Base-by-base conservation (phyloP, 2,113 vertebrate species). In the Crypturellus undulatus region DNA sequence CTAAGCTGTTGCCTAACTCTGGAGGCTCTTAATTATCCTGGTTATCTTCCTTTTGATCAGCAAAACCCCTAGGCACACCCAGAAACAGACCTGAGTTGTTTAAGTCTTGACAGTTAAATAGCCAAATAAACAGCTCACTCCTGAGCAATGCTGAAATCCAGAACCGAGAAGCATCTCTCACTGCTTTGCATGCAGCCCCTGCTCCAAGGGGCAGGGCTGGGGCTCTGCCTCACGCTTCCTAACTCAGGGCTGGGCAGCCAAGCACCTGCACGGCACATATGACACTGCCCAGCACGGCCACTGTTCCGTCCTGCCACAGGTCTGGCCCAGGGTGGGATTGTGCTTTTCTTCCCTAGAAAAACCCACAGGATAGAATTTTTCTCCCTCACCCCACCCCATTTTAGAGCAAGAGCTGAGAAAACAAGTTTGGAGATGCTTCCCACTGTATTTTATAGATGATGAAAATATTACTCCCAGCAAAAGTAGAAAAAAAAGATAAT, bases 11-110 rank as follows among this genome's bases (percentile, higher is more conserved):
- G 60, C 82, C 82, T 78, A 71, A 90, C 71, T 94, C 94, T 43
- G 80, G 76, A 75, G 45, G 63, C 68, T 67, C 51, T 65, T 94
- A 79, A 54, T 86, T 76, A 94, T 72, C 71, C 45, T 21, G 4
- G 19, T 83, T 83, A 88, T 83, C 68, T 70, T 49, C 26, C 63
- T 79, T 91, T 85, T 77, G 30, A 94, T 85, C 85, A 83, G 71
- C 40, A 52, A 90, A 92, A 71, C 85, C 93, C 22, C 60, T 49
- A 63, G 83, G 88, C 79, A 75, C 40, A 77, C 63, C 68, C 49
- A 65, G 75, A 85, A 88, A 83, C 75, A 85, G 85, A 58, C 54
- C 30, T 49, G 54, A 83, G 34, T 60, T 73, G 45, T n/a, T 94
- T 32, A 75, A n/a, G 30, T 34, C 77, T 91, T 87, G 73, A 34